phyloP scores from a whole-genome alignment of 2,113 vertebrate genomes.

The Nerophis lumbriciformis region DNA sequence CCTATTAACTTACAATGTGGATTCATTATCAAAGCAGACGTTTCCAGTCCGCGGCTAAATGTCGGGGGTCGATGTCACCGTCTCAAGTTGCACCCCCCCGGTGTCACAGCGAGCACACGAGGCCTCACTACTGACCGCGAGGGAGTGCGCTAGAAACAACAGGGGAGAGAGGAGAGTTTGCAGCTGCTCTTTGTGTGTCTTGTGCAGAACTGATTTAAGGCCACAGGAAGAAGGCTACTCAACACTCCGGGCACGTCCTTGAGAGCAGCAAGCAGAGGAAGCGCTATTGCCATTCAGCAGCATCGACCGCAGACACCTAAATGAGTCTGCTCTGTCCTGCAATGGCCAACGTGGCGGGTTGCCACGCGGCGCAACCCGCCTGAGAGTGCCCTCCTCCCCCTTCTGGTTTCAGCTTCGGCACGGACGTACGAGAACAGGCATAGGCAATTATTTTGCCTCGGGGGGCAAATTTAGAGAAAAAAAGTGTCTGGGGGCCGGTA shows the following conservation, averaged over 20 bases:
- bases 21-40: constrained; percentile 11
- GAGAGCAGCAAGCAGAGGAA: constrained; percentile 69
- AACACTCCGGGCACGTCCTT: constrained; percentile 68
- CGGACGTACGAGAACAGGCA: too few species aligned
- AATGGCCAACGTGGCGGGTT: constrained; percentile 51
- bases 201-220: constrained; percentile 70
- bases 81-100: constrained; percentile 27
- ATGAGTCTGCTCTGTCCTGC: constrained; percentile 72
- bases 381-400: constrained; percentile 18
- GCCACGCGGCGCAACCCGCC: constrained; percentile 36
- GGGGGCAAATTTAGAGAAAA: too few species aligned
- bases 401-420: constrained; percentile 3
- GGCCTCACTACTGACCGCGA: constrained; percentile 38
- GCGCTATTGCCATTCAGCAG: constrained; percentile 68
- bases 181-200: constrained; percentile 63
- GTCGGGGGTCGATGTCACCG: constrained; percentile 34
- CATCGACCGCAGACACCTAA: constrained; percentile 63
- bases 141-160: constrained; percentile 30
- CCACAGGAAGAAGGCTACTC: constrained; percentile 66
- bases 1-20: not conserved
- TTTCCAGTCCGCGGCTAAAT: not conserved
- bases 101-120: constrained; percentile 43
- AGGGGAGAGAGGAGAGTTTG: constrained; percentile 37
- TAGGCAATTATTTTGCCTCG: too few species aligned
- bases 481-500: too few species aligned